Evolutionary conservation across 2,888 invertebrate genomes (phyloP).

Genomic region (Mongoloraphidia duomilia): DNA sequence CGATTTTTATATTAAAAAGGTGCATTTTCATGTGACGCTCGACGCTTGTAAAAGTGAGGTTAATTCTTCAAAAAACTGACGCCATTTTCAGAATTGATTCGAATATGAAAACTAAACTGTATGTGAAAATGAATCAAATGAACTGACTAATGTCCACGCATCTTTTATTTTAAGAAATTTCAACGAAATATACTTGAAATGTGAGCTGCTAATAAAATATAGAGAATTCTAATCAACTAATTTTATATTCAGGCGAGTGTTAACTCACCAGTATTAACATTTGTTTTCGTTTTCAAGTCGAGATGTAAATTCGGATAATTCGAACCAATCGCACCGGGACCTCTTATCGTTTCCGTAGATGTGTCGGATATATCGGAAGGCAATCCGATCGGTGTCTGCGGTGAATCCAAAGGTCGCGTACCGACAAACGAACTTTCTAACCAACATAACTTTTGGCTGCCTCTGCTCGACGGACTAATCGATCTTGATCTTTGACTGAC

Average conservation of each 20-base stretch:
- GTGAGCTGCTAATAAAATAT: not conserved
- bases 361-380: constrained; percentile 30
- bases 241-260: constrained; percentile 21
- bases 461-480: constrained; percentile 36
- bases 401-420: constrained; percentile 71
- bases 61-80: no score
- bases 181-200: not conserved
- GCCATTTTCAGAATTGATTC: no score
- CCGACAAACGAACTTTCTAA: constrained; percentile 85
- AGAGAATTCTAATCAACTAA: not conserved
- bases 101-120: no score
- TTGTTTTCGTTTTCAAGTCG: constrained; percentile 6
- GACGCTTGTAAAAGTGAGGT: no score
- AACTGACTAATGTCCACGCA: no score
- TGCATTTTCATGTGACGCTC: no score
- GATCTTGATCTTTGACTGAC: constrained; percentile 23
- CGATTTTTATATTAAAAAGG: no score
- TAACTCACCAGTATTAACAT: constrained; percentile 29
- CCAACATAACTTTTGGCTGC: constrained; percentile 69
- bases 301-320: constrained; percentile 4
- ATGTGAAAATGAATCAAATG: no score
- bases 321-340: not conserved
- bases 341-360: constrained; percentile 21
- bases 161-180: not conserved
- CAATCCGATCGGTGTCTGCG: constrained; percentile 57